These are phyloP conservation scores for Hybos culiciformis DNA, from an alignment of 2,888 invertebrate genomes.

Conservation along the genomic window DNA sequence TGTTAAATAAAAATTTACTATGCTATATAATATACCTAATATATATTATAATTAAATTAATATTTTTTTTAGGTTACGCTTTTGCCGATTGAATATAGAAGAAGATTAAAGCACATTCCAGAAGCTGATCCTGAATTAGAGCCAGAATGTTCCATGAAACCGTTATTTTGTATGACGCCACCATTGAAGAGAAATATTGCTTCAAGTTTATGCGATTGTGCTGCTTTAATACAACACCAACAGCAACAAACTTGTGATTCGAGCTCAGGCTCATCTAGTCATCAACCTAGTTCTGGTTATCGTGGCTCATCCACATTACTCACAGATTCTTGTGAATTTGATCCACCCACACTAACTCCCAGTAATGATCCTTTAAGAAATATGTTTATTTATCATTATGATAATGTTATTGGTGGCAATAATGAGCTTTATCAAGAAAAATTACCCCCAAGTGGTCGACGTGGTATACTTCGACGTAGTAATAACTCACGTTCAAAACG, in stretches of 20 bases:
- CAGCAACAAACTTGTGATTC: constrained; percentile 19
- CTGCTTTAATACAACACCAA: constrained; percentile 24
- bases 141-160: constrained; percentile 38
- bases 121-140: constrained; percentile 46
- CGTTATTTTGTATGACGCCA: constrained; percentile 44
- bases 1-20: too few relatives aligned
- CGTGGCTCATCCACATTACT: constrained; percentile 73
- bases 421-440: constrained; percentile 31
- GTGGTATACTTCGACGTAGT: constrained; percentile 28
- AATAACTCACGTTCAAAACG: constrained; percentile 41
- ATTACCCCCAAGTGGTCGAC: constrained; percentile 49
- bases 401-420: constrained; percentile 52
- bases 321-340: constrained; percentile 49
- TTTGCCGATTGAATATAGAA: constrained; percentile 69
- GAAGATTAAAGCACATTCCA: constrained; percentile 62
- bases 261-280: constrained; percentile 41
- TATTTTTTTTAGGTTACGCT: too few relatives aligned
- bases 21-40: too few relatives aligned
- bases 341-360: constrained; percentile 18
- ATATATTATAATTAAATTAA: too few relatives aligned
- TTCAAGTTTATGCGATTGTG: constrained; percentile 37
- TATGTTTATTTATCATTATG: constrained; percentile 69
- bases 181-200: constrained; percentile 47
- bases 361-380: constrained; percentile 28
- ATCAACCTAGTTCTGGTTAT: constrained; percentile 75